Percentiles rank a stretch among this genome's conserved stretches.
Evolutionary conservation across 2,113 vertebrate species (phyloP).

Genomic region (Narcine bancroftii): DNA sequence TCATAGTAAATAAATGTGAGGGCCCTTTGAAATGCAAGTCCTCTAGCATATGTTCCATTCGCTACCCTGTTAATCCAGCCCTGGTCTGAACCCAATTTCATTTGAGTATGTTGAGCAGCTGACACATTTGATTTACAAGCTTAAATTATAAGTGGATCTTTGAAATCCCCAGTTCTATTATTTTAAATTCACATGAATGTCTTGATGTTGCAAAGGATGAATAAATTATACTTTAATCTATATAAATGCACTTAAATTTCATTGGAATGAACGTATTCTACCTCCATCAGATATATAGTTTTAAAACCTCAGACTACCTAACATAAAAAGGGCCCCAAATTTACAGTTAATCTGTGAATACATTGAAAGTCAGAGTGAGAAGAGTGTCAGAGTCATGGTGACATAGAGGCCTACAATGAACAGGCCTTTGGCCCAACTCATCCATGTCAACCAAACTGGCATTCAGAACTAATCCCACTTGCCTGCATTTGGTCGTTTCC

Average conservation of each 20-base stretch:
- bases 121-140: neutral
- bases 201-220: neutral
- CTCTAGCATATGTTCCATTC: too few species aligned
- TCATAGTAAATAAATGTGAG: too few species aligned
- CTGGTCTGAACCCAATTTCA: too few species aligned
- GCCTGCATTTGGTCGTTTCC: too few species aligned
- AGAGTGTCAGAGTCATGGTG: neutral
- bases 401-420: too few species aligned
- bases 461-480: too few species aligned
- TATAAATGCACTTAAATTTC: neutral
- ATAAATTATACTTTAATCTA: neutral
- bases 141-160: neutral
- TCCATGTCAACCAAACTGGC: too few species aligned
- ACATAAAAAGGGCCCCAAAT: neutral
- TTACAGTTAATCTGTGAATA: neutral
- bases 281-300: neutral
- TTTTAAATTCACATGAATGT: neutral
- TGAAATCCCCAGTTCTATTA: neutral
- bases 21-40: too few species aligned
- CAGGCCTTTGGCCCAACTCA: too few species aligned
- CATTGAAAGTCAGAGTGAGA: neutral
- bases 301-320: neutral
- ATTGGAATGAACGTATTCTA: neutral
- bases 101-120: neutral
- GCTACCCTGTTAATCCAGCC: too few species aligned